phyloP scores from a whole-genome alignment of 2,888 invertebrate genomes.

The Scaeva pyrastri region DNA sequence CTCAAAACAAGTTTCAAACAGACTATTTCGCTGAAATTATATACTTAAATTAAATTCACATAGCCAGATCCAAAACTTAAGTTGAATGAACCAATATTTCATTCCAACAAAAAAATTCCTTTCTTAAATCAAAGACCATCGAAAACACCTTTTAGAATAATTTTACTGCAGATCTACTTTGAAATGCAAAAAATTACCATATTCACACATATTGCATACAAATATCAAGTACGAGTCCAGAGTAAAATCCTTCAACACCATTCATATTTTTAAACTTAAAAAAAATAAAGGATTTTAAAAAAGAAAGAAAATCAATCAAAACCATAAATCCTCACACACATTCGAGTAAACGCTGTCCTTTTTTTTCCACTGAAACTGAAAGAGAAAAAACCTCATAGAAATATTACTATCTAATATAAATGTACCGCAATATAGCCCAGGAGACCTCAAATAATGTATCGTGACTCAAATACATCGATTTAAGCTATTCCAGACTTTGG shows the following conservation, averaged over 20 bases:
- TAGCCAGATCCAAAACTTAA: not conserved
- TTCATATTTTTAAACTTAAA: not conserved
- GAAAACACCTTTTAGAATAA: not conserved
- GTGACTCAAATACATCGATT: conserved; percentile 72
- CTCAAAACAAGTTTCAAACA: too few species aligned
- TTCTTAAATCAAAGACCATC: not conserved
- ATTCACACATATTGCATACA: not conserved
- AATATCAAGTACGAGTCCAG: not conserved
- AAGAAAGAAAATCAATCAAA: conserved; percentile 46
- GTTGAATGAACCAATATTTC: not conserved
- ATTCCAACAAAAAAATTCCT: not conserved
- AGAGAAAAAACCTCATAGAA: conserved; percentile 10
- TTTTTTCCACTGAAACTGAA: not conserved
- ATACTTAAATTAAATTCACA: too few species aligned
- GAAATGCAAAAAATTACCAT: not conserved
- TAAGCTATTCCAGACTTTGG: conserved; percentile 57
- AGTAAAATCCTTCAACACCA: not conserved
- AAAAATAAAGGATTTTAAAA: too few species aligned
- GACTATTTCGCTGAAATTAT: too few species aligned
- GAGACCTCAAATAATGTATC: conserved; percentile 52
- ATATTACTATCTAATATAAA: conserved; percentile 31
- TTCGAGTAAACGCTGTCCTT: conserved; percentile 48
- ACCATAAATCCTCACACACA: conserved; percentile 47
- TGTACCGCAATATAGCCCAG: conserved; percentile 18
- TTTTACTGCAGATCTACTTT: not conserved